phyloP scores from a whole-genome alignment of 2,797 vertebrate genomes.

The Myoxocephalus aenaeus region DNA sequence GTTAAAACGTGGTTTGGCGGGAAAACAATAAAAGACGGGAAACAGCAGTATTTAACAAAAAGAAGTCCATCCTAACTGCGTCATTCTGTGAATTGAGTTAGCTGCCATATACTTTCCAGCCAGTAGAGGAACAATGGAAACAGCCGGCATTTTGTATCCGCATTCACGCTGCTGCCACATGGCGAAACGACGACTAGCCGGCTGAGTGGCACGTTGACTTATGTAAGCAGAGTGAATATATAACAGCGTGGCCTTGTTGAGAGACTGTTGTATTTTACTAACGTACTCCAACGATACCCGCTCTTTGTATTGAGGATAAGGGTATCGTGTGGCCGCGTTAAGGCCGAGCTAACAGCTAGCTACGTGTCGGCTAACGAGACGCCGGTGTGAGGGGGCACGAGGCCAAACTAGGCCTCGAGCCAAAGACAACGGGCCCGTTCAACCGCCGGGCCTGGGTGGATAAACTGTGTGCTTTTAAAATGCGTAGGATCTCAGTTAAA shows the following conservation, averaged over 20 bases:
- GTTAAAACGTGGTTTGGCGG: neutral
- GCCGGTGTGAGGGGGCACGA: conserved; percentile 65
- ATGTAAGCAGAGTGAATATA: neutral
- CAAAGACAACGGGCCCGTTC: conserved; percentile 46
- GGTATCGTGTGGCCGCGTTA: fast-evolving
- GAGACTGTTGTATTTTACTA: no score
- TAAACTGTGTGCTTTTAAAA: no score
- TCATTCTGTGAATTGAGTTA: conserved; percentile 36
- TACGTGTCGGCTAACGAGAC: conserved; percentile 40
- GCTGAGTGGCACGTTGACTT: conserved; percentile 24
- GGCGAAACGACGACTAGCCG: conserved; percentile 65
- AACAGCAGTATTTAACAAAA: neutral
- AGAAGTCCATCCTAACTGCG: conserved; percentile 42
- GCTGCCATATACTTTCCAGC: conserved; percentile 78
- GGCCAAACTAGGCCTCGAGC: conserved; percentile 76
- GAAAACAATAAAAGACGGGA: neutral
- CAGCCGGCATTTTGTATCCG: conserved; percentile 86
- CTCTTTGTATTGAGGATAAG: fast-evolving
- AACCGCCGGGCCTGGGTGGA: neutral
- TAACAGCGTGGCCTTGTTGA: no score
- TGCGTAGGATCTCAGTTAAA: fast-evolving
- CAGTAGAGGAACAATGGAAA: conserved; percentile 79
- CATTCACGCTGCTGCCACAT: conserved; percentile 74
- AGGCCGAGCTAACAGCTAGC: neutral
- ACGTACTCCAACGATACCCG: fast-evolving